phyloP scores from a whole-genome alignment of 1,140 invertebrate genomes.

The Drosophila melanica region DNA sequence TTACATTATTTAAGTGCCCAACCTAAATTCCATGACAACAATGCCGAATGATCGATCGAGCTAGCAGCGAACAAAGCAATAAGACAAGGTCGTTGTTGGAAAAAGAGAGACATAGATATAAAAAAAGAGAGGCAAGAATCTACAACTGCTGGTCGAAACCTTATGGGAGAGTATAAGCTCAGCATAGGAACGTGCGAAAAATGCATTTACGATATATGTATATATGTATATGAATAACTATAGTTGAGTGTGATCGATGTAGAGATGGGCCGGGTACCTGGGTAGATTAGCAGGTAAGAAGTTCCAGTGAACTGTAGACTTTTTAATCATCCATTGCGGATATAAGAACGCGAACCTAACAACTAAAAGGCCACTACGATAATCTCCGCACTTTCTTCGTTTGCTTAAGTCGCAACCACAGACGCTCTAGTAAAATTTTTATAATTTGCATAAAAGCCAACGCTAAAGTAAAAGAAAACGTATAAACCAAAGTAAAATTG shows the following conservation, averaged over 20 bases:
- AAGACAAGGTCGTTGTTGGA: conserved; percentile 68
- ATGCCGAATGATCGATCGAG: conserved; percentile 71
- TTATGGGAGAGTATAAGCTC: conserved; percentile 5
- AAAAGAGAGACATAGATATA: conserved; percentile 35
- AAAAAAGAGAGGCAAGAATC: conserved; percentile 28
- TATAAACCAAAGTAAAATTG: conserved; percentile 4
- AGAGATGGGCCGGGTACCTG: conserved; percentile 24
- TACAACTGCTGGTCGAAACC: background rate
- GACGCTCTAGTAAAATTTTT: background rate
- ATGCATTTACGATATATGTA: conserved; percentile 28
- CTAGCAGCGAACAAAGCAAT: conserved; percentile 27
- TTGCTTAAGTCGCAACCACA: background rate
- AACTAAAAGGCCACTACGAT: conserved; percentile 16
- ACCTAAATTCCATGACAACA: conserved; percentile 77
- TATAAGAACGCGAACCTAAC: conserved; percentile 1
- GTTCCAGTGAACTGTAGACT: background rate
- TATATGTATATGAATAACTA: conserved; percentile 16
- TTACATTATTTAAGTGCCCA: conserved; percentile 51
- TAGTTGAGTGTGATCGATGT: background rate
- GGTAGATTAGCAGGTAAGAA: conserved; percentile 22
- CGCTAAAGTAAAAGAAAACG: background rate
- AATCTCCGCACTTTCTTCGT: conserved; percentile 1
- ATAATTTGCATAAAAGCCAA: conserved; percentile 21
- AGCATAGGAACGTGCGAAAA: conserved; percentile 66
- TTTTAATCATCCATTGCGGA: conserved; percentile 20